phyloP scores from a whole-genome alignment of 2,113 vertebrate species.

The Thalassarche chlororhynchos region DNA sequence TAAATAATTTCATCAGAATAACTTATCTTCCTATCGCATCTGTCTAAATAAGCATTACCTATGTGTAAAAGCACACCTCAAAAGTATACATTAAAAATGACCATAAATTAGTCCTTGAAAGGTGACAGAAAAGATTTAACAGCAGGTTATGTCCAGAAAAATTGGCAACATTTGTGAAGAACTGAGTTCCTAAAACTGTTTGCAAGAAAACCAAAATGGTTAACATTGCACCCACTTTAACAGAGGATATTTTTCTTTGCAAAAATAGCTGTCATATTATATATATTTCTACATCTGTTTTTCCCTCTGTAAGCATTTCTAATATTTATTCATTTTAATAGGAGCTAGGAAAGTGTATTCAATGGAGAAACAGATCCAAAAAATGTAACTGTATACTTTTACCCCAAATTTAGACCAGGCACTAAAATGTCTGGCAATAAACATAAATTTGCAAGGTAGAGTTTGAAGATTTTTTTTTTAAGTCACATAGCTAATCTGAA shows the following conservation, averaged over 20 bases:
- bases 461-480: neutral
- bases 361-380: neutral
- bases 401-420: neutral
- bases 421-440: neutral
- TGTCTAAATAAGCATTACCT: neutral
- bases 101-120: neutral
- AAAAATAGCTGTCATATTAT: neutral
- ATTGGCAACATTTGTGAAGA: neutral
- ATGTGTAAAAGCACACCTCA: neutral
- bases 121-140: neutral
- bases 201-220: neutral
- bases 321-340: neutral
- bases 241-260: neutral
- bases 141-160: neutral
- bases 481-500: neutral
- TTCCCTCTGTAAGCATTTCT: neutral
- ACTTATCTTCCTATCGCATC: neutral
- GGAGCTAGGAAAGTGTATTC: neutral
- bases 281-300: neutral
- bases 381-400: neutral
- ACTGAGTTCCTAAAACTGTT: neutral
- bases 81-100: neutral
- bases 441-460: neutral
- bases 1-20: neutral
- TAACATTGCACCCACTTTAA: neutral